Percentiles rank a stretch among this genome's conserved stretches.
phyloP scores from a whole-genome alignment of 1,140 invertebrate genomes.

The Lordiphosa clarofinis region DNA sequence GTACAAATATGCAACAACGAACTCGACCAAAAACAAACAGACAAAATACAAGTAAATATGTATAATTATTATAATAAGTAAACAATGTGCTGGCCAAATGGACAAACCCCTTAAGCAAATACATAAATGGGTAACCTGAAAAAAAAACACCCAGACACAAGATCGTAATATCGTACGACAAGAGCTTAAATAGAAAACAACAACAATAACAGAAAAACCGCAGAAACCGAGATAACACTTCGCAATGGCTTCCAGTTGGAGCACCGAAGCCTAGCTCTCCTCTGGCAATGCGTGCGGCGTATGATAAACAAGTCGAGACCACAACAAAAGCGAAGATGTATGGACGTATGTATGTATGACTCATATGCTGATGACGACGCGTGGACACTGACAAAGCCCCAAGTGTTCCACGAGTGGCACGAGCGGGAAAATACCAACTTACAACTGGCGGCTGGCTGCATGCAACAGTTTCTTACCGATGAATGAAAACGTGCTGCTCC shows the following conservation, averaged over 20 bases:
- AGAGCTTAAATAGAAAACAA: conserved; percentile 50
- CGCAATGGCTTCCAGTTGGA: conserved; percentile 13
- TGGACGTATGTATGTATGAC: conserved; percentile 19
- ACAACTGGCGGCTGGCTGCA: conserved; percentile 54
- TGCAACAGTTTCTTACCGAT: conserved; percentile 60
- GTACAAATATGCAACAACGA: conserved; percentile 28
- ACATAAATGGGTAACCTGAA: conserved; percentile 7
- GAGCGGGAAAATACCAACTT: conserved; percentile 37
- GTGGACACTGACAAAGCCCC: conserved; percentile 15
- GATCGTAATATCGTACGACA: conserved; percentile 1
- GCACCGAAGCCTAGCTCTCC: not conserved
- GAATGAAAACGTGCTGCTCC: conserved; percentile 65
- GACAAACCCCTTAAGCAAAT: conserved; percentile 58
- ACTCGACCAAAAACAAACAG: conserved; percentile 2
- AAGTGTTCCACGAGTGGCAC: conserved; percentile 35
- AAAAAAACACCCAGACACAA: conserved; percentile 3
- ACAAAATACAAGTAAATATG: conserved; percentile 21
- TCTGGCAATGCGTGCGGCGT: conserved; percentile 32
- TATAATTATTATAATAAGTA: conserved; percentile 38
- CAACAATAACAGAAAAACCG: conserved; percentile 34
- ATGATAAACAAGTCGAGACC: conserved; percentile 43
- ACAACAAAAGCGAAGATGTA: conserved; percentile 23
- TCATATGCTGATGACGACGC: conserved; percentile 35
- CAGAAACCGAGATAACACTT: conserved; percentile 40
- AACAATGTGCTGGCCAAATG: conserved; percentile 45